Evolutionary conservation across 2,888 invertebrate species (phyloP).

Genomic region (Drosophila percnosoma): DNA sequence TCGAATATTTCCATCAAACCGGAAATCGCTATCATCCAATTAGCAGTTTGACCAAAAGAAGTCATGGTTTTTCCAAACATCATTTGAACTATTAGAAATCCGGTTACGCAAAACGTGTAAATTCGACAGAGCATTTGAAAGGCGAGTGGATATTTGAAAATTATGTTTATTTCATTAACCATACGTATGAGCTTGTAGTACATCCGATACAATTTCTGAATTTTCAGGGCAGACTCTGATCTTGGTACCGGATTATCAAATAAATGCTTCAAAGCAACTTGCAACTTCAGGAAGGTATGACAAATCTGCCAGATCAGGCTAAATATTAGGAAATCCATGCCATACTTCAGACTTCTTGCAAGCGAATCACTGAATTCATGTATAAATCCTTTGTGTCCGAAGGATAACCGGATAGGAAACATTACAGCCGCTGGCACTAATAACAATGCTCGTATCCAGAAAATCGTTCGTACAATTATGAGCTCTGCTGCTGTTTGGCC

Average conservation of each 20-base stretch:
- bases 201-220: constrained; percentile 4
- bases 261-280: constrained; percentile 3
- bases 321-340: constrained; percentile 9
- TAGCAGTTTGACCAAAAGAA: background rate
- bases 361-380: too few species aligned
- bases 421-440: background rate
- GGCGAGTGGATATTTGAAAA: constrained; percentile 28
- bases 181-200: constrained; percentile 17
- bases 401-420: fast-evolving
- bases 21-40: fast-evolving
- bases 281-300: background rate
- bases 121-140: background rate
- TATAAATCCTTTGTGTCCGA: background rate
- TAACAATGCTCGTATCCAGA: background rate
- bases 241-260: constrained; percentile 2
- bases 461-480: background rate
- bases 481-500: background rate
- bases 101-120: background rate
- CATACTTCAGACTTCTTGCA: background rate
- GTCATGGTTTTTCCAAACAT: background rate
- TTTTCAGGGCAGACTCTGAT: background rate
- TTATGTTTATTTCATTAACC: constrained; percentile 5
- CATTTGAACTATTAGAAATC: background rate
- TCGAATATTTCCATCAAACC: background rate
- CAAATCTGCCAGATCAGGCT: constrained; percentile 9